Evolutionary conservation across 2,888 invertebrate genomes (phyloP).

Genomic region (Agonopterix heracliana): DNA sequence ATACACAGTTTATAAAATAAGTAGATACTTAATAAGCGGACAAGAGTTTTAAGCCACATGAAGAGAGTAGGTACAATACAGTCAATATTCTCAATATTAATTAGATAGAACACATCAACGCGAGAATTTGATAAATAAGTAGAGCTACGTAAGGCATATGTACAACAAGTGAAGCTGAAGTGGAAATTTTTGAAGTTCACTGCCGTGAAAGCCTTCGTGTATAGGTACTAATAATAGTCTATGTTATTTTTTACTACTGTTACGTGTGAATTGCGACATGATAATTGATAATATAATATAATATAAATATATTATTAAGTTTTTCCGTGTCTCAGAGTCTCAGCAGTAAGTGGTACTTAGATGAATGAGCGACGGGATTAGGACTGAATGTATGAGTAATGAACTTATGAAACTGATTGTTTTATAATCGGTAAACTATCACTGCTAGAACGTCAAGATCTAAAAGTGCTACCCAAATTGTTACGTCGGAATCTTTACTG

Average conservation of each 20-base stretch:
- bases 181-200: conserved; percentile 42
- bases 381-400: conserved; percentile 5
- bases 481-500: too few relatives aligned
- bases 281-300: too few relatives aligned
- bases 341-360: background rate
- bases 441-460: background rate
- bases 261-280: background rate
- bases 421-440: background rate
- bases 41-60: conserved; percentile 1
- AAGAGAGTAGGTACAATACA: background rate
- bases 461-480: too few relatives aligned
- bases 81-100: background rate
- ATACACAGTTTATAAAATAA: conserved; percentile 1
- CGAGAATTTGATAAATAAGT: conserved; percentile 21
- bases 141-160: conserved; percentile 53
- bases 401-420: background rate
- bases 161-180: conserved; percentile 51
- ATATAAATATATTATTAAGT: background rate
- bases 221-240: background rate
- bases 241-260: background rate
- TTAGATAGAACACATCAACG: conserved; percentile 18
- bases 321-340: background rate
- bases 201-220: conserved; percentile 44
- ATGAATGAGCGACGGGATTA: conserved; percentile 3
- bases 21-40: conserved; percentile 2